Evolutionary conservation across 2,888 invertebrate genomes (phyloP), one percentile per base, ranked within the genome.

Genomic region (Dynastes tityus): DNA sequence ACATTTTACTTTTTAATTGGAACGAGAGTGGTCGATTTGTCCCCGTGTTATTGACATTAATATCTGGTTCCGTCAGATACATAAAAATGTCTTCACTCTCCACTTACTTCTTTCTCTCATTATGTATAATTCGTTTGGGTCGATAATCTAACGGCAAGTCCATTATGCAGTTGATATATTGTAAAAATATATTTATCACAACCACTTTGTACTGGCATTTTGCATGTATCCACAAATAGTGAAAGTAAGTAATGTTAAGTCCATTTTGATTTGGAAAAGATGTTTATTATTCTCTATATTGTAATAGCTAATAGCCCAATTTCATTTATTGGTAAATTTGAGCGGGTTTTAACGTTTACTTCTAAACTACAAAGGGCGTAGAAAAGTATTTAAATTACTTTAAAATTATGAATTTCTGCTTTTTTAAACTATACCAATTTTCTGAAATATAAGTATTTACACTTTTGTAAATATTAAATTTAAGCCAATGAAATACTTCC

Each of bases 11-110:
- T 37, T 71, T 71, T 71, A 71, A 71, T 71, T 71, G 71, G 55
- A 71, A 71, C 55, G 55, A 71, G 71, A 71, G 71, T 71, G 71
- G 68, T 71, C 55, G 71, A 71, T 71, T 71, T 71, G 55, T 55
- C 55, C 40, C 55, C 9, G 55, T 71, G 40, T 55, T 71, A 55
- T 71, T 71, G 55, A 32, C 71, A 55, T 55, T 71, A 67, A 71
- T 71, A 71, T 55, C 32, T 71, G 58, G 16, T 58, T 16, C 11
- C 55, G 8, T 71, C 37, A 71, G 71, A 71, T 71, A 55, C 16
- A 71, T 71, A 71, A 71, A 71, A 71, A 16, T 70, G 53, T 37
- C 55, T 58, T 55, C 58, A 37, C 55, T 58, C 32, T 27, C 22
- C 49, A 27, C 16, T 11, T 49, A 55, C 32, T 71, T 53, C 55